Evolutionary conservation across 2,888 invertebrate species (phyloP), one percentile per base, ranked within the genome.

Genomic region (Pollenia labialis): DNA sequence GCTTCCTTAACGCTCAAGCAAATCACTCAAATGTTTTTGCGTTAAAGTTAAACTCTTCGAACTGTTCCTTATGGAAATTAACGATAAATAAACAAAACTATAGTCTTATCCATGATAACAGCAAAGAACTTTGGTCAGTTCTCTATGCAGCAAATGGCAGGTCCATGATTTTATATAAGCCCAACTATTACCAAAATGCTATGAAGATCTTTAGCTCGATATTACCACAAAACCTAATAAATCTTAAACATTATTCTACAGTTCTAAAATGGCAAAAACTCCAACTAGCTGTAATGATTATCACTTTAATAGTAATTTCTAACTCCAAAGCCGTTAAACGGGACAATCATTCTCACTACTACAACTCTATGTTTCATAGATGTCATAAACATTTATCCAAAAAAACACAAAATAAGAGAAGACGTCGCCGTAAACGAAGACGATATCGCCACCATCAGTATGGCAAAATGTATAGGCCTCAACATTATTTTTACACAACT

Each of bases 241-340:
- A 44, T 1, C n/a, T 74, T 14, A 79, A 74, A 54, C 74, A 60
- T 40, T 79, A 10, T 60, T 52, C 32, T 54, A 18, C 16, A 46
- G 16, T 72, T 18, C 9, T 68, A 11, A 85, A 75, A 14, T 80
- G 74, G 72, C 68, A 56, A 18, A 68, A 46, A 40, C 8, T 85
- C 0, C 71, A 79, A 11, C 56, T 85, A 11, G 54, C 74, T 32
- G 72, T 52, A 4, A 18, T 85, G 2, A 54, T 64, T 56, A 32
- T 79, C 56, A 72, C 76, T 56, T 72, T 71, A 75, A 76, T 76
- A 68, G 76, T 74, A 44, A 74, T 72, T 64, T 80, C 58, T 81
- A 79, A 72, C 40, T 85, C 76, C 40, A 77, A 62, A 46, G 54
- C 64, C 8, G 76, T 32, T 32, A 32, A 32, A 32, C 32, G 66